phyloP scores from a whole-genome alignment of 2,113 vertebrate species.

The Phrynosoma blainvillii region DNA sequence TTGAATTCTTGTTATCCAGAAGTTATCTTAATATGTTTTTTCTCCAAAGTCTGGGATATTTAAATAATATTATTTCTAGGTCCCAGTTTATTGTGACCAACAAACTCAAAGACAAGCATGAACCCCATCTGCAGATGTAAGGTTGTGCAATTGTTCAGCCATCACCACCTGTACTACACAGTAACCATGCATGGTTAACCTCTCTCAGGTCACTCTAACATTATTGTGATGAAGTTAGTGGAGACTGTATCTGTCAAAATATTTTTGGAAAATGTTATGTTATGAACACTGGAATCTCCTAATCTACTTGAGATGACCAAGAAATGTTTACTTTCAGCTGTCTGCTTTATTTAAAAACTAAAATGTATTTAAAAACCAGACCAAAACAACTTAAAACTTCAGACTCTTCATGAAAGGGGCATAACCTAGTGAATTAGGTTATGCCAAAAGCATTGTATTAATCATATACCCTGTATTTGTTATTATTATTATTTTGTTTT shows the following conservation, averaged over 20 bases:
- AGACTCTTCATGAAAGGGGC: conserved; percentile 11
- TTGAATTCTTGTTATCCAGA: background rate
- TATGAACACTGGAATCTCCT: conserved; percentile 35
- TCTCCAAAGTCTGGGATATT: background rate
- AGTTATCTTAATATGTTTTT: background rate
- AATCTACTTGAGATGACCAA: conserved; percentile 37
- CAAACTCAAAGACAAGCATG: background rate
- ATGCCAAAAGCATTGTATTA: background rate
- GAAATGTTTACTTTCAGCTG: conserved; percentile 35
- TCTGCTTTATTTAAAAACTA: conserved; percentile 40
- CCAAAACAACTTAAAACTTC: conserved; percentile 42
- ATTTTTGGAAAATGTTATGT: conserved; percentile 50
- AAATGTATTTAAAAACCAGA: background rate
- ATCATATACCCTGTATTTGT: background rate
- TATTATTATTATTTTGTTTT: background rate
- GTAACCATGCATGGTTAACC: conserved; percentile 27
- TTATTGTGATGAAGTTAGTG: conserved; percentile 50
- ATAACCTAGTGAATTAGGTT: background rate
- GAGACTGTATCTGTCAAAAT: conserved; percentile 43
- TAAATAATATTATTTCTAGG: background rate
- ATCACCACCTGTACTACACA: background rate
- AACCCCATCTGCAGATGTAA: background rate
- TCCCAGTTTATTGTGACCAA: background rate
- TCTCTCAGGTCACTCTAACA: conserved; percentile 62
- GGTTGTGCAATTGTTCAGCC: conserved; percentile 3